Evolutionary conservation across 2,888 invertebrate species (phyloP).

Genomic region (Empis stercorea): DNA sequence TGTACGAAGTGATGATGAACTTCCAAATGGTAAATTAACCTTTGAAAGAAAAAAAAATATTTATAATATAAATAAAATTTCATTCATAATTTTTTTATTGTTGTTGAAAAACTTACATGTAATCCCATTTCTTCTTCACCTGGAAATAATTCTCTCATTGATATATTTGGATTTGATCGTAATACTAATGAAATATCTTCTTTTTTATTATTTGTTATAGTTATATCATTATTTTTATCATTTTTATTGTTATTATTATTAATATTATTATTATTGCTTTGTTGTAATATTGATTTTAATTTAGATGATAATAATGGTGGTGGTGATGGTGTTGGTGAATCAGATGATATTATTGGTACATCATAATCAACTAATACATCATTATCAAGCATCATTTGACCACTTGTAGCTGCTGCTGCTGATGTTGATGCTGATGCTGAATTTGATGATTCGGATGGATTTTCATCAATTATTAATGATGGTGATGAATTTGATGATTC

Average conservation of each 20-base stretch:
- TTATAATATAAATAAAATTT: background rate
- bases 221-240: too few relatives aligned
- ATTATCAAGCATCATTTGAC: conserved; percentile 21
- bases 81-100: background rate
- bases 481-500: conserved; percentile 18
- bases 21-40: conserved; percentile 61
- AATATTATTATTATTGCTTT: conserved; percentile 1
- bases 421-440: conserved; percentile 4
- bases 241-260: background rate
- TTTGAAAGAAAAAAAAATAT: conserved; percentile 12
- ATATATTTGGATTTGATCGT: conserved; percentile 60
- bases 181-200: conserved; percentile 31
- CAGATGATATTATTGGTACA: conserved; percentile 21
- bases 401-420: conserved; percentile 9
- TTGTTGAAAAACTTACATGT: conserved; percentile 25
- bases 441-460: background rate
- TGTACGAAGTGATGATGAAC: conserved; percentile 40
- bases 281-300: conserved; percentile 31
- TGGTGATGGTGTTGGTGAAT: conserved; percentile 15
- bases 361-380: conserved; percentile 29
- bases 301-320: conserved; percentile 21
- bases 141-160: conserved; percentile 61
- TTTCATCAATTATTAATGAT: conserved; percentile 14
- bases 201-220: background rate
- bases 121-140: conserved; percentile 73